A percentile compares a stretch with the other conserved stretches of the same genome.
Conservation (phyloP, 2,113 vertebrate species). For the Psammodynastes pulverulentus region DNA sequence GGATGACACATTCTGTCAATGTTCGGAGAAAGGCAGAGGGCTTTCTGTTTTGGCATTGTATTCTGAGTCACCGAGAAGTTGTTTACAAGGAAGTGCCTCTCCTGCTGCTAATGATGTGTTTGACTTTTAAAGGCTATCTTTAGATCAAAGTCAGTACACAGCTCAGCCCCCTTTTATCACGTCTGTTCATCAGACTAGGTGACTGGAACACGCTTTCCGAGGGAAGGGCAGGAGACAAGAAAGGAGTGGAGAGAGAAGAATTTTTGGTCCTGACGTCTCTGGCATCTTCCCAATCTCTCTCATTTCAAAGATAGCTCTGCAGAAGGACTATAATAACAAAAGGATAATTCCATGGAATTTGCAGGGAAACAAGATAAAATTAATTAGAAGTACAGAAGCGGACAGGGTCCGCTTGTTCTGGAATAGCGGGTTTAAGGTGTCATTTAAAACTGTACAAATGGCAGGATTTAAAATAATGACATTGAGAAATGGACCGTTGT, state of each 20-base stretch:
- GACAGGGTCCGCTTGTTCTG: neutral
- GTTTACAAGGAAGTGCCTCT: slow-evolving; percentile 12
- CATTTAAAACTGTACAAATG: neutral
- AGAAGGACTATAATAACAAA: neutral
- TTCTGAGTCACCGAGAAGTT: slow-evolving; percentile 13
- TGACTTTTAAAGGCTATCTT: slow-evolving; percentile 23
- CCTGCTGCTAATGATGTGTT: slow-evolving; percentile 16
- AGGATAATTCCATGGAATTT: neutral
- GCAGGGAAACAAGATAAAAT: neutral
- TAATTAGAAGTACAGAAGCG: too few relatives aligned
- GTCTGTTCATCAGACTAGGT: neutral
- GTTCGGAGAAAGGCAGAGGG: neutral
- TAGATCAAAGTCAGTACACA: slow-evolving; percentile 24
- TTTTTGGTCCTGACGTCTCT: neutral
- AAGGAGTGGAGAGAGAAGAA: neutral
- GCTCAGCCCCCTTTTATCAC: neutral
- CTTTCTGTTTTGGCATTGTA: neutral
- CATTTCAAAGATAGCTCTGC: neutral
- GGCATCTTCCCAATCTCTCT: neutral
- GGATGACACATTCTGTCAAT: neutral
- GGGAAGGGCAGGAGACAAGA: neutral
- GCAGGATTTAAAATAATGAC: neutral
- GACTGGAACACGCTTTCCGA: neutral
- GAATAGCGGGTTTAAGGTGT: neutral
- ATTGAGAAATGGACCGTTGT: neutral